phyloP scores from a whole-genome alignment of 2,113 vertebrate species.

The Pseudorectes ferrugineus region DNA sequence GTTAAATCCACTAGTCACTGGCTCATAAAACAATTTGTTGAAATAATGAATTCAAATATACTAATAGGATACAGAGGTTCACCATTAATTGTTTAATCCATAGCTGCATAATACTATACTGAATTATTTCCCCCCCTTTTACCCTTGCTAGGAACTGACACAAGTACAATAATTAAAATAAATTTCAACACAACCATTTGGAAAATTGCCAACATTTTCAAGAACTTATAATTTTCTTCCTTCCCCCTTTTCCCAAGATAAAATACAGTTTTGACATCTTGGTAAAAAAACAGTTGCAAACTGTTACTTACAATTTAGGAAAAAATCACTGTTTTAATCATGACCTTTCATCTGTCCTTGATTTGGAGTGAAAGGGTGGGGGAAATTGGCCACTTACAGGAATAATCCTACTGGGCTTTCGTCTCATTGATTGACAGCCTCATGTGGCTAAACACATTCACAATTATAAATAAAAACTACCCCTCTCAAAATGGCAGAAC shows the following conservation, averaged over 20 bases:
- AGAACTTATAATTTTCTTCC: constrained; percentile 78
- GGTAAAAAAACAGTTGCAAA: constrained; percentile 77
- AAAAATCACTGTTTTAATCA: constrained; percentile 80
- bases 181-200: constrained; percentile 71
- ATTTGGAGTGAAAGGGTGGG: constrained; percentile 57
- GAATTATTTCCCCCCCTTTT: constrained; percentile 56
- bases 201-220: constrained; percentile 72
- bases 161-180: constrained; percentile 79
- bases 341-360: constrained; percentile 80
- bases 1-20: constrained; percentile 35
- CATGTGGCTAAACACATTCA: constrained; percentile 70
- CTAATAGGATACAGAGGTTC: constrained; percentile 39
- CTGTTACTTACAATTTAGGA: constrained; percentile 71
- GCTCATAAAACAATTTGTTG: constrained; percentile 39
- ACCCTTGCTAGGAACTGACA: constrained; percentile 69
- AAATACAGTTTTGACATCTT: constrained; percentile 79
- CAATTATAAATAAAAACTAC: constrained; percentile 73
- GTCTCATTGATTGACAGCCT: constrained; percentile 69
- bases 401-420: constrained; percentile 74
- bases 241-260: constrained; percentile 27
- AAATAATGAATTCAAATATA: constrained; percentile 57
- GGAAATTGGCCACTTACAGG: constrained; percentile 78
- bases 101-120: constrained; percentile 49
- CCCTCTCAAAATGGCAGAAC: constrained; percentile 58
- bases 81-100: constrained; percentile 70